phyloP scores from a whole-genome alignment of 2,113 vertebrate species.

The Verasper variegatus region DNA sequence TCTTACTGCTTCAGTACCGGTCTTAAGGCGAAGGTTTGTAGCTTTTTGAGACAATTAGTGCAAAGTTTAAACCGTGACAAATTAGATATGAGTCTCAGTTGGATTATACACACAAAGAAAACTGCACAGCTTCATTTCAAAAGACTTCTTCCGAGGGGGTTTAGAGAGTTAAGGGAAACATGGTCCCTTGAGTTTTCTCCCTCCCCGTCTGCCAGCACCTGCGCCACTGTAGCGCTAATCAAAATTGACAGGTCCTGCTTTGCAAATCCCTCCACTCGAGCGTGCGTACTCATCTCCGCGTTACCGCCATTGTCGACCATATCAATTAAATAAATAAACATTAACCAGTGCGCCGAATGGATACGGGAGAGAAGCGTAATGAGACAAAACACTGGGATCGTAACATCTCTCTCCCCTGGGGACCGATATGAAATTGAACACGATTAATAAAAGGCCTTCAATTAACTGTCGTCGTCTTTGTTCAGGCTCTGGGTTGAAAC shows the following conservation, averaged over 20 bases:
- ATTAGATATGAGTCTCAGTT: constrained; percentile 12
- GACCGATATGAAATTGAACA: constrained; percentile 66
- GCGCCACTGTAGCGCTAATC: constrained; percentile 52
- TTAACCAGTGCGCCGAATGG: constrained; percentile 33
- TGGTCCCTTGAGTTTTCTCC: constrained; percentile 46
- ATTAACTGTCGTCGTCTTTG: constrained; percentile 60
- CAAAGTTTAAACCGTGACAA: constrained; percentile 4
- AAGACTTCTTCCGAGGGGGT: constrained; percentile 22
- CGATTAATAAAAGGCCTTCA: constrained; percentile 66
- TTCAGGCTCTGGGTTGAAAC: constrained; percentile 40
- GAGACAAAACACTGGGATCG: constrained; percentile 61
- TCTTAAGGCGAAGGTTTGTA: constrained; percentile 27
- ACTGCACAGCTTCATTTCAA: constrained; percentile 19
- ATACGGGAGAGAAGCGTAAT: constrained; percentile 44
- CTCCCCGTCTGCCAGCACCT: constrained; percentile 30
- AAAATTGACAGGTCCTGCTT: constrained; percentile 66
- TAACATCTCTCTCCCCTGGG: constrained; percentile 55
- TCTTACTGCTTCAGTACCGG: not conserved
- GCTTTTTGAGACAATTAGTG: not conserved
- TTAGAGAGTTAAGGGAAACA: constrained; percentile 43
- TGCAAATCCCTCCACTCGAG: constrained; percentile 59
- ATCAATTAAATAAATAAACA: constrained; percentile 67
- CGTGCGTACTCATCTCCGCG: constrained; percentile 63
- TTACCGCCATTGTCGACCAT: constrained; percentile 60
- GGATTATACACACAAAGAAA: constrained; percentile 8